Evolutionary conservation across 2,888 invertebrate genomes (phyloP), one percentile per base, ranked within the genome.

Genomic region (Lycia hirtaria): DNA sequence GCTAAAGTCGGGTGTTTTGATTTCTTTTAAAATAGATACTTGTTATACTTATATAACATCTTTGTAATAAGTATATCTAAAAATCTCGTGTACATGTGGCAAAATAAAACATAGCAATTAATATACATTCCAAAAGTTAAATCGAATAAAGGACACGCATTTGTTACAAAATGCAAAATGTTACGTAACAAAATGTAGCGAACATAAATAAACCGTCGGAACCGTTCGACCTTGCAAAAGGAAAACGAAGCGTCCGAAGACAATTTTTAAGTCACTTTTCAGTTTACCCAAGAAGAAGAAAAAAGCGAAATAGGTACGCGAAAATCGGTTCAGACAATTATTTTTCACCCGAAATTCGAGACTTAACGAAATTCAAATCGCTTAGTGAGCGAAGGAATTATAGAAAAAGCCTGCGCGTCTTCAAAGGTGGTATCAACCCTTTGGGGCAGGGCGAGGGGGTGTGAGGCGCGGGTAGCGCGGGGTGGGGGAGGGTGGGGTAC

Each of bases 361-460:
- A 87, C 88, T 88, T 88, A 85, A 87, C 89, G 88, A 88, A 91
- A 91, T 92, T 90, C 84, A 84, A 89, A 92, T 90, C 92, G 91
- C 88, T 91, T 91, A 89, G 85, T 76, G 83, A 85, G 81, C 79
- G 81, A 79, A 81, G 81, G 87, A 86, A 87, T 89, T 89, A 89
- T 89, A 90, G 89, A 90, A 91, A 92, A 90, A 91, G 88, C 88
- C 81, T 81, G 88, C 87, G 88, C 89, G 81, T 91, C 91, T 92
- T 91, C 89, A 91, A 91, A 91, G 91, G 89, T 89, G 86, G 88
- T 81, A 76, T 75, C 83, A 89, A 90, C 90, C 91, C 91, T 90
- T 88, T 83, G 71, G 72, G 70, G 67, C 61, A 67, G 65, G 70
- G 69, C 52, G 58, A 43, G 60, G 67, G 71, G 67, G 59, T 47